These are phyloP conservation scores for Drosophila bocki DNA, from an alignment of 1,140 invertebrate genomes.

Conservation along the genomic window DNA sequence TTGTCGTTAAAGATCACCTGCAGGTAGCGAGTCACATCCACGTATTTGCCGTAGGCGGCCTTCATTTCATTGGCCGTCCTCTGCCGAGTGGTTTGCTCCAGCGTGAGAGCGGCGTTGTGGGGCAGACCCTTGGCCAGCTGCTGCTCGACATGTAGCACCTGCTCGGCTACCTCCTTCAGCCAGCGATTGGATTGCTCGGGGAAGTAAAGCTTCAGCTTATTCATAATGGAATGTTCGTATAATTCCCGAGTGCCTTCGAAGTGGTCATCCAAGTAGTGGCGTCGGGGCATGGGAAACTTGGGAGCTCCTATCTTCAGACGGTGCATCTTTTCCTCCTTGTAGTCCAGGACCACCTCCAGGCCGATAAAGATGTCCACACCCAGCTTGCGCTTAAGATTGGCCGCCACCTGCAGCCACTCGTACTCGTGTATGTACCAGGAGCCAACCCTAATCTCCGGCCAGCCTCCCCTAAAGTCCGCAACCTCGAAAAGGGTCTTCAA, in stretches of 20 bases:
- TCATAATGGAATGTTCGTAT: constrained; percentile 48
- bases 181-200: constrained; percentile 61
- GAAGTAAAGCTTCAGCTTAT: constrained; percentile 67
- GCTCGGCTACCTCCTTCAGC: constrained; percentile 62
- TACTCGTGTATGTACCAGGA: constrained; percentile 78
- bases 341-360: constrained; percentile 70
- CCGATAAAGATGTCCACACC: constrained; percentile 78
- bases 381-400: constrained; percentile 59
- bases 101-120: constrained; percentile 57
- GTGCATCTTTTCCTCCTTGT: constrained; percentile 70
- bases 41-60: constrained; percentile 70
- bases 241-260: constrained; percentile 43
- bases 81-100: constrained; percentile 68
- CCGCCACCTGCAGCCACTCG: constrained; percentile 73
- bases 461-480: constrained; percentile 71
- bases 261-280: constrained; percentile 49
- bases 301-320: constrained; percentile 74
- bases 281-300: constrained; percentile 56
- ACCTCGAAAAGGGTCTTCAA: constrained; percentile 56
- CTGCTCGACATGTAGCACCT: constrained; percentile 66
- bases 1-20: constrained; percentile 69
- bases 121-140: constrained; percentile 74
- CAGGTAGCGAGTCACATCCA: constrained; percentile 74
- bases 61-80: constrained; percentile 70
- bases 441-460: constrained; percentile 65